phyloP scores from a whole-genome alignment of 2,113 vertebrate genomes.

The Apaloderma vittatum region DNA sequence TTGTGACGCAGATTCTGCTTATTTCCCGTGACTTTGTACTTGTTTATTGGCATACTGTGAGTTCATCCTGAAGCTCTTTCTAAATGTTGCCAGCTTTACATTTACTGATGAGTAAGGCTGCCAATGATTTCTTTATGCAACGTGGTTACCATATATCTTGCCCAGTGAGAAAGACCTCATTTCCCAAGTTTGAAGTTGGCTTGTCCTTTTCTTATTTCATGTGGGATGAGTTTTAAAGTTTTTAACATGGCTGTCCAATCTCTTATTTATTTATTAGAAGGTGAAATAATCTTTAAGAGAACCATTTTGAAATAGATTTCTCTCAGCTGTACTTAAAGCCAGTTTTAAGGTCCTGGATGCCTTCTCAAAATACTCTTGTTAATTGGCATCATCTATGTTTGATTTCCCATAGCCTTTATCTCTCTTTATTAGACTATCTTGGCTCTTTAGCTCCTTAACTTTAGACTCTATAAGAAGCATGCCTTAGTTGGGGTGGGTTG shows the following conservation, averaged over 20 bases:
- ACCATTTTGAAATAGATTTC: not conserved
- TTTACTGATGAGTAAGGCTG: conserved; percentile 24
- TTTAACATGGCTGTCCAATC: not conserved
- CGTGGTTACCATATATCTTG: not conserved
- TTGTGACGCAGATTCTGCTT: conserved; percentile 19
- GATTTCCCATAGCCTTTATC: not conserved
- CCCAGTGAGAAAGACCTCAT: not conserved
- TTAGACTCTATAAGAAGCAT: not conserved
- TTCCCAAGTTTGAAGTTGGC: not conserved
- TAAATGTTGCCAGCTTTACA: not conserved
- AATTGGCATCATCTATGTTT: not conserved
- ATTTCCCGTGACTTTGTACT: conserved; percentile 6
- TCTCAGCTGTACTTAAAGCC: not conserved
- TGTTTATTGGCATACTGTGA: conserved; percentile 14
- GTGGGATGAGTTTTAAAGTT: not conserved
- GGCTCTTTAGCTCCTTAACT: not conserved
- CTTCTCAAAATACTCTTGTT: not conserved
- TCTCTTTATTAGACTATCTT: not conserved
- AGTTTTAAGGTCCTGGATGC: not conserved
- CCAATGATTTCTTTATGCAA: not conserved
- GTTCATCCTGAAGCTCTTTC: conserved; percentile 24
- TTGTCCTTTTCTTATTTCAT: not conserved
- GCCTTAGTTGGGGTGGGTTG: not conserved
- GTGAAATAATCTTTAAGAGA: not conserved
- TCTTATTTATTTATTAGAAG: not conserved